Conservation (phyloP, 2,113 vertebrate species). For the Suricata suricatta region DNA sequence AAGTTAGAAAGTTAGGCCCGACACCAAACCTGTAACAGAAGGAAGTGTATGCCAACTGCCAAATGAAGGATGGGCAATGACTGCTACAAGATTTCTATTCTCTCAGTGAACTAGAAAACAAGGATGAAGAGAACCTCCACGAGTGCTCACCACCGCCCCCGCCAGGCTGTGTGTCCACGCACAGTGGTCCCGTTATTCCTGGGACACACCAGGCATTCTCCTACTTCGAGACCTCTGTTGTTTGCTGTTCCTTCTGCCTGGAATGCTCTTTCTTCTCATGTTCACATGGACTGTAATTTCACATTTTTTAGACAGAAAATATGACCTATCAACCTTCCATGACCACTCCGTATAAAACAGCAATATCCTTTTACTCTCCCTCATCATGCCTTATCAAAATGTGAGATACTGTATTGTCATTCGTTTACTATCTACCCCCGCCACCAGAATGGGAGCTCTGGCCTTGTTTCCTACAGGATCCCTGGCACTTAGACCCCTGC, state of each 20-base stretch:
- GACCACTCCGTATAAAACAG: neutral
- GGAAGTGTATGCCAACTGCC: neutral
- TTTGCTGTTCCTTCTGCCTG: neutral
- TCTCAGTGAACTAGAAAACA: neutral
- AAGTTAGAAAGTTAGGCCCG: neutral
- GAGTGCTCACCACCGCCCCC: neutral
- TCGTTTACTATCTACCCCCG: neutral
- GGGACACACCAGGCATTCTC: neutral
- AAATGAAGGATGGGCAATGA: neutral
- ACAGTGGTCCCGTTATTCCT: too few relatives aligned
- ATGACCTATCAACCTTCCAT: neutral
- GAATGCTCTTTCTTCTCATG: neutral
- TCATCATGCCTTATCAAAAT: neutral
- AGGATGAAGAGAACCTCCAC: neutral
- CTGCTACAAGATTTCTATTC: neutral
- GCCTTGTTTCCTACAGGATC: neutral
- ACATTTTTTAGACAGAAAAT: neutral
- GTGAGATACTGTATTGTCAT: neutral
- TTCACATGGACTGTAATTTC: neutral
- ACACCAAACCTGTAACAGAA: neutral
- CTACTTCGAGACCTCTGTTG: neutral
- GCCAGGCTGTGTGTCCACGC: rapidly evolving
- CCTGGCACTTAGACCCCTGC: neutral
- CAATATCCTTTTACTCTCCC: neutral
- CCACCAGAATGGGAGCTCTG: neutral